A percentile compares a stretch with the other conserved stretches of the same genome.
Evolutionary conservation across 2,113 vertebrate genomes (phyloP).

Genomic region (Polyodon spathula): DNA sequence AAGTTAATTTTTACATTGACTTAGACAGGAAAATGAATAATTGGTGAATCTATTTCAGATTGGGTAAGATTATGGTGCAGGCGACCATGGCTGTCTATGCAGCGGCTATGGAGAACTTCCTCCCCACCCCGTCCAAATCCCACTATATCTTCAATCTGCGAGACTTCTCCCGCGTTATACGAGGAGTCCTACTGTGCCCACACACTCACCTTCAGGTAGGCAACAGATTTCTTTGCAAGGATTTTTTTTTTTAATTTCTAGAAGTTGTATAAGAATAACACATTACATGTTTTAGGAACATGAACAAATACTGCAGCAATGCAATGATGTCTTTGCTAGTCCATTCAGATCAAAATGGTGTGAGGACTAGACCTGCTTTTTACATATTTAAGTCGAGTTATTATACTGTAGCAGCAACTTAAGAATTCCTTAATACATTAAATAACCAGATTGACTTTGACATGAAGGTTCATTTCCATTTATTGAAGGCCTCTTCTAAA

Average conservation of each 20-base stretch:
- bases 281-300: too few relatives aligned
- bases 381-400: too few relatives aligned
- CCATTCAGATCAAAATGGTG: too few relatives aligned
- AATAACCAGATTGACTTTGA: too few relatives aligned
- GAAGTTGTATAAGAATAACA: not conserved
- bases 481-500: too few relatives aligned
- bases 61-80: slow-evolving; percentile 76
- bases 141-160: slow-evolving; percentile 88
- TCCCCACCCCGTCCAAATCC: slow-evolving; percentile 87
- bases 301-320: too few relatives aligned
- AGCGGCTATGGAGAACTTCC: slow-evolving; percentile 67
- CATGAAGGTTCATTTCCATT: too few relatives aligned
- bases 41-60: slow-evolving; percentile 43
- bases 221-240: not conserved
- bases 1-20: not conserved
- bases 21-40: not conserved
- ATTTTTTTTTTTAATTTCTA: not conserved
- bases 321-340: too few relatives aligned
- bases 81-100: slow-evolving; percentile 77
- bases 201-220: slow-evolving; percentile 75
- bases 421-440: too few relatives aligned
- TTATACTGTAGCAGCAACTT: too few relatives aligned
- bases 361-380: too few relatives aligned
- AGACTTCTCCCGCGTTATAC: slow-evolving; percentile 80
- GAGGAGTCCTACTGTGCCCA: slow-evolving; percentile 77